Base-by-base conservation (phyloP, 2,888 invertebrate genomes). In the Sycophila texana region DNA sequence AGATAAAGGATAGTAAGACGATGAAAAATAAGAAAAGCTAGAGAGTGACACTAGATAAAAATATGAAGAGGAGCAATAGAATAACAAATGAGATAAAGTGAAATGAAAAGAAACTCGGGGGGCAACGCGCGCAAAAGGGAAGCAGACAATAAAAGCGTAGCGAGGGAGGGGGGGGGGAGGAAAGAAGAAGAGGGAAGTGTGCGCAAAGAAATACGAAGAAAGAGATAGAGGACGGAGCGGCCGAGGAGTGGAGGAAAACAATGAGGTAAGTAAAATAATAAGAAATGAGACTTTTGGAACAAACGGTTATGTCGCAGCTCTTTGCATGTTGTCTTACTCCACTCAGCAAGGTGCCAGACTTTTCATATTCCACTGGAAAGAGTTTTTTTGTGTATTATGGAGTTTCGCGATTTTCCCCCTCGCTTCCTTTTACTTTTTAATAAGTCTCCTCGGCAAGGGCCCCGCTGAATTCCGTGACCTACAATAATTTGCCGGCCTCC, bases 251-350 rank as follows among this genome's bases (percentile, higher is more conserved):
- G 20, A 22, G 51, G 39, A 39, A 22, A 53, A 65, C 12, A 47
- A 57, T 20, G 22, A 58, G 22, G 51, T 18, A 67, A 22, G 66
- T 61, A 61, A 68, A 60, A 55, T 76, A 61, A 61, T 68, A 68
- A 68, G 75, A 68, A 68, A 61, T 16, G 61, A 68, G 63, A 70
- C 67, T 70, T 68, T 74, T 70, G 68, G 61, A 55, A 12, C 55
- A 68, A 55, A 30, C 51, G 55, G 26, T 30, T 68, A 26, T 63
- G n/a, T 47, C 13, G 39, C 26, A 14, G 30, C 39, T 58, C 30
- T 60, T 20, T 39, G 58, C 58, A 71, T 60, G n/a, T 22, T 39
- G n/a, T 71, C 47, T 60, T 71, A 71, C 47, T 71, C 71, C 20
- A 10, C 39, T 53, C 16, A 47, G 57, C 39, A n/a, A 58, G 53